Evolutionary conservation across 2,888 invertebrate genomes (phyloP).

Genomic region (Drosophila borealis): DNA sequence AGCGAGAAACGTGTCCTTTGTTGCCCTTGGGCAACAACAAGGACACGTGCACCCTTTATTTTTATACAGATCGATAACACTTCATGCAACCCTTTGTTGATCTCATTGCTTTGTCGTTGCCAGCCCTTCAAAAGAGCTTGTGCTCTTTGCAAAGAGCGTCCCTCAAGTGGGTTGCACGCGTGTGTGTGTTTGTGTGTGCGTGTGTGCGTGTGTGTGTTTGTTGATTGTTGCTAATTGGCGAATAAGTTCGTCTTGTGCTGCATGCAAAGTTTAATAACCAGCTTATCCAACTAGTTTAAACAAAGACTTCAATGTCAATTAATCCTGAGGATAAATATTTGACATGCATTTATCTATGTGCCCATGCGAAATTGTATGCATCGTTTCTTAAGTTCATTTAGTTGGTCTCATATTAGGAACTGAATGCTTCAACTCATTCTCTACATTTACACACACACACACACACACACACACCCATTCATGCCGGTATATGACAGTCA

Average conservation of each 20-base stretch:
- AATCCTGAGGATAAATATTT: constrained; percentile 1
- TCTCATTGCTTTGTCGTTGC: constrained; percentile 3
- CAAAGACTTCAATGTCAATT: not conserved
- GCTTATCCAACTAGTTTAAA: too few relatives aligned
- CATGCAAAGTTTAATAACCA: not conserved
- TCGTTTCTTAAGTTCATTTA: not conserved
- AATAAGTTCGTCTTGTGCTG: constrained; percentile 12
- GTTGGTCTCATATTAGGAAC: not conserved
- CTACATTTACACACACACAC: not conserved
- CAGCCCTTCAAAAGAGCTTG: not conserved
- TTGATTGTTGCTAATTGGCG: constrained; percentile 10
- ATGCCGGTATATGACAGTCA: not conserved
- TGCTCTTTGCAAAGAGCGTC: not conserved
- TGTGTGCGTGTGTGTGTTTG: not conserved
- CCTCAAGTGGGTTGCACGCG: constrained; percentile 15
- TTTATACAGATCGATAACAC: not conserved
- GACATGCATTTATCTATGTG: not conserved
- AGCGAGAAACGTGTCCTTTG: not conserved
- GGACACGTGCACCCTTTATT: not conserved
- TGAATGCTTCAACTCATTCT: not conserved
- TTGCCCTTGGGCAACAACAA: not conserved
- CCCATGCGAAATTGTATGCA: not conserved
- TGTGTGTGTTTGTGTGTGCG: not conserved
- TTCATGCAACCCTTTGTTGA: constrained; percentile 29
- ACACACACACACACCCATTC: not conserved